Conservation (phyloP, 2,113 vertebrate species). For the Ophiodon elongatus region DNA sequence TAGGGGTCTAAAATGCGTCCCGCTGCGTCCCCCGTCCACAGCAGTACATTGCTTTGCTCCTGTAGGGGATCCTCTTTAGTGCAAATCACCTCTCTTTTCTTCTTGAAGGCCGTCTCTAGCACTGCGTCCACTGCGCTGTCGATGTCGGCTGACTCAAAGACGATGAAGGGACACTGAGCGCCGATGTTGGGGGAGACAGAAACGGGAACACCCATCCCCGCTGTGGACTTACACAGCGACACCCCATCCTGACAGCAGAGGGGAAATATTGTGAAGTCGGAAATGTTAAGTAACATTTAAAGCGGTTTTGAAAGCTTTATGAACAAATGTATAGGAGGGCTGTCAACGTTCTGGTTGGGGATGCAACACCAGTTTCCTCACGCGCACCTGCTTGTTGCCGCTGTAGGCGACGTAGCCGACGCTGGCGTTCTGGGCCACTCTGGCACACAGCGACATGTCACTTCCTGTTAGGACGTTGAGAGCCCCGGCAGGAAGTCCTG, state of each 20-base stretch:
- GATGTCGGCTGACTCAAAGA: slow-evolving; percentile 85
- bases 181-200: slow-evolving; percentile 72
- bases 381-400: slow-evolving; percentile 79
- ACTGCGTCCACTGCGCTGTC: slow-evolving; percentile 84
- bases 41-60: no score
- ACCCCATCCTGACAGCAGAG: slow-evolving; percentile 62
- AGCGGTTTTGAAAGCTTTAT: not conserved
- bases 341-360: not conserved
- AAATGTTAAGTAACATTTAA: not conserved
- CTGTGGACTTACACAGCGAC: slow-evolving; percentile 62
- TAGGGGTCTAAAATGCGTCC: no score
- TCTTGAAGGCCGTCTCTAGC: slow-evolving; percentile 80
- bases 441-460: slow-evolving; percentile 62
- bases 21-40: no score
- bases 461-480: slow-evolving; percentile 81
- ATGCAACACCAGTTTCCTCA: not conserved
- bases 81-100: slow-evolving; percentile 77
- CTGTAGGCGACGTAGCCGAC: slow-evolving; percentile 76
- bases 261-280: not conserved
- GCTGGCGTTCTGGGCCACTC: slow-evolving; percentile 66
- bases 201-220: slow-evolving; percentile 69
- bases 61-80: rapidly evolving
- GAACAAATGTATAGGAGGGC: not conserved
- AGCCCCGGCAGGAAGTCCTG: slow-evolving; percentile 81
- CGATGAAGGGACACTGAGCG: slow-evolving; percentile 80